Percentiles rank a stretch among this genome's conserved stretches.
These are phyloP conservation scores for Hypsibius dujardini DNA, from an alignment of 1,140 invertebrate species.

Conservation along the genomic window DNA sequence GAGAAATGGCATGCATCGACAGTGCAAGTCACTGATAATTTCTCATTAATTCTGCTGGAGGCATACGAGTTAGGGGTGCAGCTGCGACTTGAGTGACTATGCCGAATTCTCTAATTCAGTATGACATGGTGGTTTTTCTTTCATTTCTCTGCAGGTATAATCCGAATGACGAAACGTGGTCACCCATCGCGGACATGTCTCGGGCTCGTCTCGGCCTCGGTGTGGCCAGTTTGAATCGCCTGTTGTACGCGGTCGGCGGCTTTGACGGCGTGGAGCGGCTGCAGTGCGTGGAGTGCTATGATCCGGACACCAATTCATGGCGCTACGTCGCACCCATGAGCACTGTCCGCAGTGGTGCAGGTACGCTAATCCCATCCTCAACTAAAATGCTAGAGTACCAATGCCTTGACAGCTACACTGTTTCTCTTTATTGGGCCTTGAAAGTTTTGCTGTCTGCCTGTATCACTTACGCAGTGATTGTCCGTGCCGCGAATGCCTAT, in stretches of 20 bases:
- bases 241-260: conserved; percentile 65
- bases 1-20: background rate
- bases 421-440: background rate
- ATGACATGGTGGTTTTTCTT: conserved; percentile 4
- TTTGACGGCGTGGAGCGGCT: conserved; percentile 47
- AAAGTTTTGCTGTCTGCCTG: background rate
- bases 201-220: conserved; percentile 62
- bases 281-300: conserved; percentile 60
- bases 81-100: background rate
- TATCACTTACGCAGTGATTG: background rate
- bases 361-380: conserved; percentile 32
- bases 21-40: background rate
- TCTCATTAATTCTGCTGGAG: background rate
- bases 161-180: conserved; percentile 69
- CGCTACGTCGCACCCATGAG: conserved; percentile 55
- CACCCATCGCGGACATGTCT: conserved; percentile 59
- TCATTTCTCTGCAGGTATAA: conserved; percentile 48
- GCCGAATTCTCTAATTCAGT: background rate
- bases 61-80: background rate
- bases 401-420: background rate
- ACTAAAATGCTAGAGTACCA: no score
- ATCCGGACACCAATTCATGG: conserved; percentile 74
- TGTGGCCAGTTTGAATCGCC: conserved; percentile 62
- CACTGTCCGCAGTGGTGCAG: conserved; percentile 57
- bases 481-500: background rate